Percentiles rank a stretch among this genome's conserved stretches.
These are phyloP conservation scores for Hoplodrina blanda DNA, from an alignment of 2,888 invertebrate species.

Conservation along the genomic window DNA sequence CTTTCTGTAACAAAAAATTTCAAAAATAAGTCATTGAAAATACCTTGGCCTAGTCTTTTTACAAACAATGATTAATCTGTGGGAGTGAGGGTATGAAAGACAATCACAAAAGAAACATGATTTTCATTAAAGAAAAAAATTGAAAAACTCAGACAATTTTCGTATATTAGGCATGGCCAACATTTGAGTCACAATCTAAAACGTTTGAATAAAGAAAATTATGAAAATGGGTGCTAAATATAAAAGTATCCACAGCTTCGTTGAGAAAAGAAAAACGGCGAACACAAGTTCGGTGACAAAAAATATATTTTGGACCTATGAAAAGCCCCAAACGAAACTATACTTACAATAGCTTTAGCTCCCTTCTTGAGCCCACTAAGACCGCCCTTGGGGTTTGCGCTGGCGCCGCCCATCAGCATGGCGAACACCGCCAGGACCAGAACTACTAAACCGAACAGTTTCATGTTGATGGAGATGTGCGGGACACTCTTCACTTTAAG, in stretches of 20 bases:
- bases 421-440: conserved; percentile 63
- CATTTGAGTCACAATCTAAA: no score
- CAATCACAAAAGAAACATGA: background rate
- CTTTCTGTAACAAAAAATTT: conserved; percentile 62
- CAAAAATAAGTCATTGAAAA: conserved; percentile 2
- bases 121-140: no score
- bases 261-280: no score
- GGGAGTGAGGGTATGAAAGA: background rate
- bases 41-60: background rate
- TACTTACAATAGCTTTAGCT: conserved; percentile 61
- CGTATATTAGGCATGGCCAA: no score
- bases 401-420: conserved; percentile 56
- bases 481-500: conserved; percentile 7
- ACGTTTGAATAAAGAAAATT: no score
- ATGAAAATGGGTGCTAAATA: no score
- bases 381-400: conserved; percentile 60
- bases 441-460: conserved; percentile 59
- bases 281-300: no score
- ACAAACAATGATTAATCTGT: background rate
- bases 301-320: background rate
- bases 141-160: no score
- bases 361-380: conserved; percentile 54
- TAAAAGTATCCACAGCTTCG: no score
- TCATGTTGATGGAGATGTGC: conserved; percentile 56
- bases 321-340: background rate